Evolutionary conservation across 2,797 vertebrate species (phyloP), one percentile per base, ranked within the genome.

Genomic region (Aulostomus chinensis): DNA sequence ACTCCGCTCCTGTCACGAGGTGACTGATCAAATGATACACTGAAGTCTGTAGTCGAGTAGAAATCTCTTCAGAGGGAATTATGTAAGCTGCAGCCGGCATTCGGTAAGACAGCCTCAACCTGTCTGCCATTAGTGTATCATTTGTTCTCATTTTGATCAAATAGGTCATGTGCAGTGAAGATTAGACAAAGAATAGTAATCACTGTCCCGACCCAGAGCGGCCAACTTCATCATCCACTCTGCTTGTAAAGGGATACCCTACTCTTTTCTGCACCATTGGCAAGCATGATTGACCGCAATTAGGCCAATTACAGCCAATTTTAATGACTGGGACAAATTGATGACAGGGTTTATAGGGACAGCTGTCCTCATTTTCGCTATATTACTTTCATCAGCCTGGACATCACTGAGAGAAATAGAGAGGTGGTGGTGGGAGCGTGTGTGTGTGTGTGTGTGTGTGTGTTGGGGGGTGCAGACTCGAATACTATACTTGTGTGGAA

Each of bases 301-400:
- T 84, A 83, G 75, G 65, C 65, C 81, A 84, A 85, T 87, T 84
- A 78, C 66, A 76, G 78, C 28, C 73, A 62, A 55, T 80, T 81
- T 77, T 81, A 86, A 89, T 81, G 68, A 78, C 54, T 54, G 43
- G 48, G 79, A 86, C 85, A 87, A 86, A 87, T 86, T 86, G 85
- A 86, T 65, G 80, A 86, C 73, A 67, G 72, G 34, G 61, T 80
- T 82, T 78, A 80, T 77, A 62, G 50, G 47, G 60, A 38, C 77
- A 78, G 78, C 75, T 75, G 80, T 76, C 80, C 62, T 76, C 46
- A 69, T 83, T 78, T 80, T 65, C 55, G 61, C 47, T 29, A n/a
- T 53, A 58, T 68, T 66, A 65, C 52, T 67, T 64, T 67, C 60
- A 74, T 76, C 61, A 68, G 45, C 16, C 12, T 18, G 48, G 58